Evolutionary conservation across 2,888 invertebrate genomes (phyloP), one percentile per base, ranked within the genome.

Genomic region (Ochlodes sylvanus): DNA sequence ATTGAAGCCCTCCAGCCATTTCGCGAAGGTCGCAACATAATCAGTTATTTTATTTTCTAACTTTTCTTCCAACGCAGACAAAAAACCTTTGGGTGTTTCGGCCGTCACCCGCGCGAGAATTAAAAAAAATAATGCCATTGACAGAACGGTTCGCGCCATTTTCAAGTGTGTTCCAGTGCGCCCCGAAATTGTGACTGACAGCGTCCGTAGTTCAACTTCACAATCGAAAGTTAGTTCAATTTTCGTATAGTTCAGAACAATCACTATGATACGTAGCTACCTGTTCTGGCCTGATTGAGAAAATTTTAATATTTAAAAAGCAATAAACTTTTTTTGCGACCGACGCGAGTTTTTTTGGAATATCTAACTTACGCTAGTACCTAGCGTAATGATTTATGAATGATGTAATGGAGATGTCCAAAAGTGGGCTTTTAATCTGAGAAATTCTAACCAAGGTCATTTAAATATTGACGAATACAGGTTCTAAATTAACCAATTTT

Each of bases 1-100:
- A 70, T 92, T 91, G n/a, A 88, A 83, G 32, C 77, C 72, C 56
- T 88, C 87, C 21, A 92, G 70, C 77, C 76, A 81, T 58, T 74
- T 74, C 0, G 84, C 77, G 0, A 84, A 67, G 71, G 66, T 75
- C 57, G 73, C 72, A 0, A 78, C 71, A 67, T 73, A 82, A 63
- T 85, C 83, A 50, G 76, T 73, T 0, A 89, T 72, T 72, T 79
- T 85, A 41, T 72, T 69, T 66, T 84, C 80, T 27, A 89, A 72
- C 14, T 76, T 83, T 27, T 78, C 73, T 69, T 86, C 84, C 6
- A 88, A 70, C 9, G 72, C 60, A 0, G 75, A 54, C 15, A 79
- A 27, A 15, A 81, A 75, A 57, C 56, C 64, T 57, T 42, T 70
- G 63, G 17, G 47, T 27, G 21, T 65, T 44, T 55, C 32, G 7